Conservation (phyloP, 23 tunicate genomes). For the Halocynthia roretzi region DNA sequence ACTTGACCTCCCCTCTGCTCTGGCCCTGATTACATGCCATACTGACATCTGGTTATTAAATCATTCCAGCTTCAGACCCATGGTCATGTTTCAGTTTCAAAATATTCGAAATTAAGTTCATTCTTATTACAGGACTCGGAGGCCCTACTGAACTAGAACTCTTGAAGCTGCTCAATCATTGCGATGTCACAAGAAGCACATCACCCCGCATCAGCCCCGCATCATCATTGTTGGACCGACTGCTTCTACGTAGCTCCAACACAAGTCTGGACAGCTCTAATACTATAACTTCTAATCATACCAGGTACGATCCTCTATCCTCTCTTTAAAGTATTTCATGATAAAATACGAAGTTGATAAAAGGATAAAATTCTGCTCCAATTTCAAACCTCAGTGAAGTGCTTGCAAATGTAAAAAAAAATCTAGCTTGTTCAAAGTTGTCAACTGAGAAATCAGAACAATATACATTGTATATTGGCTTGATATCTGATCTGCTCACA, state of each 20-base stretch:
- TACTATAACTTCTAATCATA: neutral
- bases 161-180: conserved; percentile 39
- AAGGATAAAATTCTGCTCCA: too few relatives aligned
- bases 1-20: too few relatives aligned
- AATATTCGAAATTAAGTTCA: neutral
- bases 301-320: neutral
- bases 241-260: conserved; percentile 50
- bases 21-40: too few relatives aligned
- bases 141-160: conserved; percentile 75
- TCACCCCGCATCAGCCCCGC: conserved; percentile 28
- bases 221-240: conserved; percentile 30
- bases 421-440: too few relatives aligned
- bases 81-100: neutral
- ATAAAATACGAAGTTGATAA: too few relatives aligned
- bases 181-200: conserved; percentile 46
- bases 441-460: too few relatives aligned
- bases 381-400: too few relatives aligned
- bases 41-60: neutral
- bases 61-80: neutral
- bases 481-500: too few relatives aligned
- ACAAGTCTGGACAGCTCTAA: conserved; percentile 58
- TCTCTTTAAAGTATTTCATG: neutral
- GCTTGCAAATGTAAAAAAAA: too few relatives aligned
- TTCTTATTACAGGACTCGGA: neutral
- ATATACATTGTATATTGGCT: too few relatives aligned